Evolutionary conservation across 2,888 invertebrate genomes (phyloP).

Genomic region (Tachina lurida): DNA sequence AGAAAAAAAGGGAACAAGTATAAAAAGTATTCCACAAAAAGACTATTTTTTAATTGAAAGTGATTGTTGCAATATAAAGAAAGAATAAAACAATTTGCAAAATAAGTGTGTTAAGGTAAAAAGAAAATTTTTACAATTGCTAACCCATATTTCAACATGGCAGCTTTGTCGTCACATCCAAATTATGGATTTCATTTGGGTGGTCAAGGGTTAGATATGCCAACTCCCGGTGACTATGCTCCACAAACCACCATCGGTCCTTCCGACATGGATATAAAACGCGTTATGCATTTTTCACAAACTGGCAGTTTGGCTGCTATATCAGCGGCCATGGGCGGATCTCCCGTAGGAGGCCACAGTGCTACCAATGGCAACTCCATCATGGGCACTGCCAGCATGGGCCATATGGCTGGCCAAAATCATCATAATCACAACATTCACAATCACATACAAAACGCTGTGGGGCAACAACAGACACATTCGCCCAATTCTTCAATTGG

Average conservation of each 20-base stretch:
- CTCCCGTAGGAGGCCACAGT: conserved; percentile 79
- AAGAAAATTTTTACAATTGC: conserved; percentile 62
- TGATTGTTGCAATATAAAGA: conserved; percentile 24
- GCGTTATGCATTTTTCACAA: conserved; percentile 82
- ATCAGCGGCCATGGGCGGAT: conserved; percentile 82
- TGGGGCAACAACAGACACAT: conserved; percentile 79
- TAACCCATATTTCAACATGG: conserved; percentile 75
- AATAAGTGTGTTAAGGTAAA: conserved; percentile 52
- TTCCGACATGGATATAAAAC: conserved; percentile 81
- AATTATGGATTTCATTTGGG: conserved; percentile 83
- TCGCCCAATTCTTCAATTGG: conserved; percentile 81
- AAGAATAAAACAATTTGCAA: conserved; percentile 5
- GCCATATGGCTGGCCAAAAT: conserved; percentile 75
- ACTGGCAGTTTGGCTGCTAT: conserved; percentile 79
- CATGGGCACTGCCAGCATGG: conserved; percentile 80
- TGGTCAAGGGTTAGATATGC: conserved; percentile 81
- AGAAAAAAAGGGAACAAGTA: conserved; percentile 48
- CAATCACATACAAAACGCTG: conserved; percentile 72
- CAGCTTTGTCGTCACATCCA: conserved; percentile 82
- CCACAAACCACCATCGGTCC: conserved; percentile 77
- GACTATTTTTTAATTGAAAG: conserved; percentile 1
- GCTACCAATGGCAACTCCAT: conserved; percentile 77
- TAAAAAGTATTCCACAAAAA: conserved; percentile 40
- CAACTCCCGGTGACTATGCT: conserved; percentile 81
- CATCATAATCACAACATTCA: conserved; percentile 60